phyloP scores from a whole-genome alignment of 2,113 vertebrate species.

The Proteles cristata region DNA sequence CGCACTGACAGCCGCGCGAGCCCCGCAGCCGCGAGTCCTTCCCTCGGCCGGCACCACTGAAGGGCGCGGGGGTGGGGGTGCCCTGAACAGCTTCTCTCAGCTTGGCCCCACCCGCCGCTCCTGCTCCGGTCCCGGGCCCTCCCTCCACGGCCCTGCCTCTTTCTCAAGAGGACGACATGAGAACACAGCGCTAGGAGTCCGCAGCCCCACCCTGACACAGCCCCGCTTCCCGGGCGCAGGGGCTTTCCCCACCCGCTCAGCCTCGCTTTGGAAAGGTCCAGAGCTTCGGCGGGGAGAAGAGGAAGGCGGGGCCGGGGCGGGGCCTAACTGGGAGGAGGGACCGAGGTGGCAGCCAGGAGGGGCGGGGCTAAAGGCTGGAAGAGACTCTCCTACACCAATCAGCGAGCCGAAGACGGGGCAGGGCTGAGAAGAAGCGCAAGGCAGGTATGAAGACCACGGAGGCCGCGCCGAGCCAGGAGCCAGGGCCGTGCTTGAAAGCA shows the following conservation, averaged over 20 bases:
- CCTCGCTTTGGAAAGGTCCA: conserved; percentile 65
- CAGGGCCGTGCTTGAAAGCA: fast-evolving
- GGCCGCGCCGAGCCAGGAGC: neutral
- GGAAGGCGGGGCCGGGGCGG: conserved; percentile 41
- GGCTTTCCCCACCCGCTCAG: neutral
- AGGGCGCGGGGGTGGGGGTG: neutral
- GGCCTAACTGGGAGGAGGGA: neutral
- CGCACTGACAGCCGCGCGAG: conserved; percentile 74
- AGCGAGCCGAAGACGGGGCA: neutral
- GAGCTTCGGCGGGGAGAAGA: conserved; percentile 39
- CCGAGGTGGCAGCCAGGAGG: neutral
- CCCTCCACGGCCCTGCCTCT: neutral
- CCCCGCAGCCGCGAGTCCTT: conserved; percentile 76
- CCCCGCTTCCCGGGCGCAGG: neutral
- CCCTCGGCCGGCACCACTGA: conserved; percentile 81
- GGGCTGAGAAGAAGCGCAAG: neutral
- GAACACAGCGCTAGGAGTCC: neutral
- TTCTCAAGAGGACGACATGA: neutral
- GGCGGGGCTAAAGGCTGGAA: neutral
- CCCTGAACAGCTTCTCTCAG: neutral
- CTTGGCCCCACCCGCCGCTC: neutral
- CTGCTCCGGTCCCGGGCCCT: neutral
- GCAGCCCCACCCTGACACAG: neutral
- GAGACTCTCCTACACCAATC: neutral
- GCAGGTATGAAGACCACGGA: fast-evolving